These are phyloP conservation scores for Amazona vittata DNA, from an alignment of 2,113 vertebrate genomes.

Conservation along the genomic window DNA sequence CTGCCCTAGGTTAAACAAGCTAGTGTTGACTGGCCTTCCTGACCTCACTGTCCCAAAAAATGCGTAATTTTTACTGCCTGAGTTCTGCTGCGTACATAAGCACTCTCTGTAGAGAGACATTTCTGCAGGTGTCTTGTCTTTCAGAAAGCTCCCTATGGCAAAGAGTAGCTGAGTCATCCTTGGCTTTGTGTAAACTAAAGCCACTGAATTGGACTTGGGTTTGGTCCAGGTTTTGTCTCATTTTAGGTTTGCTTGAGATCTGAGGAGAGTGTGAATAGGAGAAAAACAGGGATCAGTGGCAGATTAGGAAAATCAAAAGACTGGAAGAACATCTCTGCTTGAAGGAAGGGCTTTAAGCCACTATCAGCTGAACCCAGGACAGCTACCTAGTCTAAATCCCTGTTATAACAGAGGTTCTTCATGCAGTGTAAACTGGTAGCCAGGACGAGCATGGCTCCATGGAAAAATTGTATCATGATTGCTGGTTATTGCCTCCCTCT, in stretches of 20 bases:
- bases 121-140: background rate
- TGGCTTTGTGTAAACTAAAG: background rate
- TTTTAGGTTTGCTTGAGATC: background rate
- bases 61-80: background rate
- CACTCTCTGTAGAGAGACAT: background rate
- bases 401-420: background rate
- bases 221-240: background rate
- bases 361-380: too few species aligned
- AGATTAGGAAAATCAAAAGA: background rate
- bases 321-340: background rate
- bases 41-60: background rate
- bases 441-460: background rate
- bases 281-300: background rate
- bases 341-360: background rate
- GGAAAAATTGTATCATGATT: background rate
- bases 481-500: background rate
- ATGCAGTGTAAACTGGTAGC: background rate
- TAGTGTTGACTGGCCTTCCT: background rate
- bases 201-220: background rate
- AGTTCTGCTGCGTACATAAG: background rate
- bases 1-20: background rate
- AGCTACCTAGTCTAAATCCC: background rate
- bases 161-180: background rate
- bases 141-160: background rate
- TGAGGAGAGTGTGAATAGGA: background rate